Conservation (phyloP, 2,113 vertebrate species). For the Indicator indicator region DNA sequence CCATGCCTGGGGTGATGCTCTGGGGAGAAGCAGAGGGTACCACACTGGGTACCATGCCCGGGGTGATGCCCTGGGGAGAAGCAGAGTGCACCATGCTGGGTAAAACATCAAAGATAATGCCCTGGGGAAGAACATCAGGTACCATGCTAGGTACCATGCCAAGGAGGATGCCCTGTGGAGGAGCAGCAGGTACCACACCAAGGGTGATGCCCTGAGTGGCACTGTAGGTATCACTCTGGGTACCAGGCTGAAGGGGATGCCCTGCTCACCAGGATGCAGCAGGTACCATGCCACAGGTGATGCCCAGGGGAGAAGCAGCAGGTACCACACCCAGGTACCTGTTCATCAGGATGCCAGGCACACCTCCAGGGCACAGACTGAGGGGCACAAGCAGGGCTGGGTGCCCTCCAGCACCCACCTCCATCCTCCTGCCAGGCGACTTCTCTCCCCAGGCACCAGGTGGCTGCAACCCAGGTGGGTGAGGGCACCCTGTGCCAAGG, state of each 20-base stretch:
- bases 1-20: too few relatives aligned
- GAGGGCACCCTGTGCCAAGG: background rate
- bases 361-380: background rate
- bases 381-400: background rate
- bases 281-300: background rate
- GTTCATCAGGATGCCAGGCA: background rate
- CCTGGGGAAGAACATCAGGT: too few relatives aligned
- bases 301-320: background rate
- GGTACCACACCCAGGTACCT: accelerated
- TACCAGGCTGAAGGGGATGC: background rate
- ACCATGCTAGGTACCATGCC: background rate
- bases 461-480: too few relatives aligned
- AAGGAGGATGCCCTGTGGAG: background rate
- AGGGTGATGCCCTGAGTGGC: background rate
- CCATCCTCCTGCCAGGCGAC: background rate
- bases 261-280: background rate
- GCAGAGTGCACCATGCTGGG: too few relatives aligned
- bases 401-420: accelerated
- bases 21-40: too few relatives aligned
- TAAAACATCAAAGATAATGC: too few relatives aligned
- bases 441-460: accelerated
- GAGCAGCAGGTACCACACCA: background rate
- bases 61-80: too few relatives aligned
- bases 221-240: background rate
- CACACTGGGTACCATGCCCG: too few relatives aligned